A percentile compares a stretch with the other conserved stretches of the same genome.
Conservation (phyloP, 2,113 vertebrate genomes). For the Glareola pratincola region DNA sequence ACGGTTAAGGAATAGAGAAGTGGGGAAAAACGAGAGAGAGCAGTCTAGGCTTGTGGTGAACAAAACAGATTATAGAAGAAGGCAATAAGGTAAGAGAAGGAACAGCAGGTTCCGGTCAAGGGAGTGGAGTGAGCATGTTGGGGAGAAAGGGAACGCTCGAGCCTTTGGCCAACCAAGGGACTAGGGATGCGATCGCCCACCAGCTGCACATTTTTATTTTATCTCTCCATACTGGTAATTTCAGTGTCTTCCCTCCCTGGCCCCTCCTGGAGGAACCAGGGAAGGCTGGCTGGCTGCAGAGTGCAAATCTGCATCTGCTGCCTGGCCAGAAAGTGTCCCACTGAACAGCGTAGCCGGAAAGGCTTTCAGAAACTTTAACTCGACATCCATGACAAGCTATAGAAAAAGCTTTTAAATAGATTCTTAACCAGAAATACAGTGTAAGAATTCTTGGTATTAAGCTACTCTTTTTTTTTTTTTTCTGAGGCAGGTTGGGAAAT, state of each 20-base stretch:
- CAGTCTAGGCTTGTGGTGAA: neutral
- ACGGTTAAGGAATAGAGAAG: neutral
- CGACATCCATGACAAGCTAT: neutral
- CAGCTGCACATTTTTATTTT: neutral
- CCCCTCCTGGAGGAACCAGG: neutral
- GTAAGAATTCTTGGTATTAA: neutral
- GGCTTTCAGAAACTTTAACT: neutral
- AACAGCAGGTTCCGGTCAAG: neutral
- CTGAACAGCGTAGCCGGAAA: neutral
- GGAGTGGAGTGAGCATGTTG: neutral
- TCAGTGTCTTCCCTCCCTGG: neutral
- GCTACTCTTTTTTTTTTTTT: neutral
- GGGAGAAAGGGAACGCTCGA: neutral
- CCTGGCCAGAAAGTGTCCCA: neutral
- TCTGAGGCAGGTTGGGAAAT: neutral
- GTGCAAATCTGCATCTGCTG: accelerated
- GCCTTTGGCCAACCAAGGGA: neutral
- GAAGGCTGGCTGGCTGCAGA: neutral
- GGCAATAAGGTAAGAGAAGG: neutral
- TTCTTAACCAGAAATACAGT: neutral
- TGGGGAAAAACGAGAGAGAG: neutral
- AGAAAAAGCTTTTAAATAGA: neutral
- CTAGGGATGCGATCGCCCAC: neutral
- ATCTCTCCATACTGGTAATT: neutral
- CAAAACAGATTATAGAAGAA: neutral